Evolutionary conservation across 2,797 vertebrate species (phyloP), one percentile per base, ranked within the genome.

Genomic region (Mareca penelope): DNA sequence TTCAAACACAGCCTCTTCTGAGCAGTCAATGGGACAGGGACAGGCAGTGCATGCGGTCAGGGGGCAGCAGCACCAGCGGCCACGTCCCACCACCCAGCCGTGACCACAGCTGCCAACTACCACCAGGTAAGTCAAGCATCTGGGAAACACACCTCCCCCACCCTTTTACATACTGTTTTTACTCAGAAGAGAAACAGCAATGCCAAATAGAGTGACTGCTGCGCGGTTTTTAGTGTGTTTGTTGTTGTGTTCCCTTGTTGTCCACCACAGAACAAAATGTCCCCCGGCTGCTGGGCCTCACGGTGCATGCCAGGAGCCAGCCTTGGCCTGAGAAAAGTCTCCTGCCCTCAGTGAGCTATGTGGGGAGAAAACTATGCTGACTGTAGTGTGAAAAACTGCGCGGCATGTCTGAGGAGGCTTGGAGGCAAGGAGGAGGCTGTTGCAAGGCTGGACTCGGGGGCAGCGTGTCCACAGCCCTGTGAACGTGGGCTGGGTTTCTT

Each of bases 321-420:
- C 37, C 83, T 46, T 31, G 22, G 6, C 40, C 23, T 13, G 35
- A 60, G 56, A 48, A 48, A 53, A 70, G 53, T 33, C 22, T 84
- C 26, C 31, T 82, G 28, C 31, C 71, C 31, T 8, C 28, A 29
- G 15, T 61, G 46, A 83, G 50, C 53, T 22, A 31, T 24, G 76
- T 78, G 69, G 85, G 65, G 77, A 37, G 50, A 60, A 67, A 94
- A 65, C 61, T 78, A 19, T 90, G 40, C 56, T 78, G 50, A n/a
- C 21, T 0, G 3, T 55, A 88, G 72, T 37, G 46, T 82, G 50
- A 69, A 93, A 92, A 85, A 80, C 57, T 44, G n/a, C 56, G 33
- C 52, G 76, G 59, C 40, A 68, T 76, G 84, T 28, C 71, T 82
- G 76, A 85, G 79, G 61, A 75, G 55, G 37, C 76, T 83, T 5